Evolutionary conservation across 1,140 invertebrate species (phyloP).

Genomic region (Copidosoma floridanum): DNA sequence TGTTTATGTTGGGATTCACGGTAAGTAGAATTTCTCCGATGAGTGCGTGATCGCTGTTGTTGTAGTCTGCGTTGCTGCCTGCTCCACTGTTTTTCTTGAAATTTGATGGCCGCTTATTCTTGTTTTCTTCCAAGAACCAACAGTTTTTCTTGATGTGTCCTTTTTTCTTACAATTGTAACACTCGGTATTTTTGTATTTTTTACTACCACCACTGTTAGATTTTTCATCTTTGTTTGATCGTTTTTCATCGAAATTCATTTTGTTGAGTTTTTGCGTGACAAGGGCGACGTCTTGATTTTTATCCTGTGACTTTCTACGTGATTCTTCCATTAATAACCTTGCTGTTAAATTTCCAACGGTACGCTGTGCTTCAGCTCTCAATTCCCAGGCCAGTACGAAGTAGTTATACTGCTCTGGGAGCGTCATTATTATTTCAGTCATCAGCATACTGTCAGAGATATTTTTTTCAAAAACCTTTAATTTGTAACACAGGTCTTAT

Average conservation of each 20-base stretch:
- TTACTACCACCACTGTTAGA: not conserved
- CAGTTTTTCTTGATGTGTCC: too few species aligned
- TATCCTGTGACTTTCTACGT: not conserved
- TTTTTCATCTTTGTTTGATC: not conserved
- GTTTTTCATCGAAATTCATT: not conserved
- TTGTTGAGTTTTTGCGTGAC: not conserved
- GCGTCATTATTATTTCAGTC: conserved; percentile 36
- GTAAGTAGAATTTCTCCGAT: conserved; percentile 6
- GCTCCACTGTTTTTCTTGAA: not conserved
- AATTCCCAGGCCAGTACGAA: conserved; percentile 46
- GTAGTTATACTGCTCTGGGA: conserved; percentile 35
- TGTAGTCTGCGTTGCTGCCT: not conserved
- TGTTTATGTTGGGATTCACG: not conserved
- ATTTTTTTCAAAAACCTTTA: conserved; percentile 31
- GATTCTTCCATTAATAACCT: conserved; percentile 35
- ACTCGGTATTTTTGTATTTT: too few species aligned
- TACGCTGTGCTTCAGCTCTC: conserved; percentile 18
- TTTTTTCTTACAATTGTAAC: too few species aligned
- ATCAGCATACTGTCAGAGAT: conserved; percentile 38
- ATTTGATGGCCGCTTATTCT: not conserved
- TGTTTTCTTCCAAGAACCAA: too few species aligned
- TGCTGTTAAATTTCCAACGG: conserved; percentile 32
- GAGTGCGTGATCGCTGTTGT: conserved; percentile 1
- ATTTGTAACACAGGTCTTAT: conserved; percentile 32
- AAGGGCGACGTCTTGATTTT: too few species aligned